A percentile compares a stretch with the other conserved stretches of the same genome.
Conservation (phyloP, 1,140 invertebrate genomes). For the Neoseiulus cucumeris region DNA sequence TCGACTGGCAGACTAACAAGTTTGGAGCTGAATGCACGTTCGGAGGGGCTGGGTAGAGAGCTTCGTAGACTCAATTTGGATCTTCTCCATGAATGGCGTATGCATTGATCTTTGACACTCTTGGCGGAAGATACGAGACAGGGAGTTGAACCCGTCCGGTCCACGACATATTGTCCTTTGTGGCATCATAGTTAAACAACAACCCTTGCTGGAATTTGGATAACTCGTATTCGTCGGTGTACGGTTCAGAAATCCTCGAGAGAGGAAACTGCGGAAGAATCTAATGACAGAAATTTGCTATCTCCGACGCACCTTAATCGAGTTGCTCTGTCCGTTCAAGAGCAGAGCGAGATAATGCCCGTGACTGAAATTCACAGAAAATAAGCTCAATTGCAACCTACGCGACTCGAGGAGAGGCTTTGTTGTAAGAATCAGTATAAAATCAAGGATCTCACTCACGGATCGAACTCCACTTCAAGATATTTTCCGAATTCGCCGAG, state of each 20-base stretch:
- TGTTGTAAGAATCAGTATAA: not conserved
- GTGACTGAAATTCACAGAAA: not conserved
- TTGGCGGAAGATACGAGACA: slow-evolving; percentile 27
- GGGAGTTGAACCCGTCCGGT: slow-evolving; percentile 28
- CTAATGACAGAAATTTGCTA: not conserved
- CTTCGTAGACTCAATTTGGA: slow-evolving; percentile 29
- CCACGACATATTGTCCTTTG: slow-evolving; percentile 25
- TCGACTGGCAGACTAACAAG: slow-evolving; percentile 26
- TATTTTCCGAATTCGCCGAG: slow-evolving; percentile 30
- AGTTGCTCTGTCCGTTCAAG: slow-evolving; percentile 27
- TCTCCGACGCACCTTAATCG: slow-evolving; percentile 24
- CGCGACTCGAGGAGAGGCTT: not conserved
- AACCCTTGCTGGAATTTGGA: slow-evolving; percentile 25
- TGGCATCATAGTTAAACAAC: slow-evolving; percentile 25
- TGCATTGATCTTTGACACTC: slow-evolving; percentile 34
- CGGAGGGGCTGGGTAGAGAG: slow-evolving; percentile 30
- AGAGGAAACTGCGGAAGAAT: not conserved
- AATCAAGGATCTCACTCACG: slow-evolving; percentile 25
- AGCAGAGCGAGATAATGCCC: slow-evolving; percentile 30
- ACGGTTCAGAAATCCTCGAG: not conserved
- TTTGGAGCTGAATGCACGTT: slow-evolving; percentile 29
- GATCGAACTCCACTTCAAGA: slow-evolving; percentile 33
- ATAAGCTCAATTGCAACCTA: not conserved
- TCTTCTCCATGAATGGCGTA: slow-evolving; percentile 36
- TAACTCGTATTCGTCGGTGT: no score